Base-by-base conservation (phyloP, 2,797 vertebrate genomes). In the Erethizon dorsatum region DNA sequence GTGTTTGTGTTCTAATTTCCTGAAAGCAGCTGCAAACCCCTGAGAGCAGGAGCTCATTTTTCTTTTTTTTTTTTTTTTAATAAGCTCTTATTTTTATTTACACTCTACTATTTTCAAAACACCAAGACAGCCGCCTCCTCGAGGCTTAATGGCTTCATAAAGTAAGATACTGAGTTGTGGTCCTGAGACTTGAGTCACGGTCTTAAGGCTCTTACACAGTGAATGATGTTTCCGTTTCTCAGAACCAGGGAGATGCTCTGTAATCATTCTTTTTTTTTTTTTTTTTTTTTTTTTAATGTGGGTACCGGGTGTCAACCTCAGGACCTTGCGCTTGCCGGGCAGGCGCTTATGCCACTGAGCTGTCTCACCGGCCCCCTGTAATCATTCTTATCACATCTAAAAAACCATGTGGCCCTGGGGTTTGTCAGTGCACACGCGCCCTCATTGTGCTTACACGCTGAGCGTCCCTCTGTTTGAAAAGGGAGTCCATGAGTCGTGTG, bases 1-100 rank as follows among this genome's bases (percentile, higher is more conserved):
- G 94, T 6, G 6, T 96, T 95, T 94, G 86, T 95, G 63, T 80
- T 92, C 83, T 18, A 1, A 41, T 69, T 96, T 96, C 93, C 97
- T 95, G 89, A 90, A 84, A 50, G 65, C 57, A 10, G 28, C 65
- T 20, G 20, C n/a, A 28, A 8, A 85, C 69, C 90, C 91, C 85
- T 17, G 47, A 83, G 88, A 50, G 28, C 59, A 28, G 33, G 69
- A 45, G 52, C 15, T 56, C 45, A 28, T 65, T 77, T 86, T 77
- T 73, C 67, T 93, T 33, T 77, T 33, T 83, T 63, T 1, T 77
- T 67, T 84, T 52, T 45, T 33, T 24, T 28, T 57, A 93, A 88
- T 56, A 83, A 45, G 41, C 65, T 90, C 13, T 45, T 80, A 28
- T 57, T 95, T 97, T 91, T 85, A 50, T 83, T 77, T 71, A 45